phyloP scores from a whole-genome alignment of 2,797 vertebrate genomes.

The Knipowitschia caucasica region DNA sequence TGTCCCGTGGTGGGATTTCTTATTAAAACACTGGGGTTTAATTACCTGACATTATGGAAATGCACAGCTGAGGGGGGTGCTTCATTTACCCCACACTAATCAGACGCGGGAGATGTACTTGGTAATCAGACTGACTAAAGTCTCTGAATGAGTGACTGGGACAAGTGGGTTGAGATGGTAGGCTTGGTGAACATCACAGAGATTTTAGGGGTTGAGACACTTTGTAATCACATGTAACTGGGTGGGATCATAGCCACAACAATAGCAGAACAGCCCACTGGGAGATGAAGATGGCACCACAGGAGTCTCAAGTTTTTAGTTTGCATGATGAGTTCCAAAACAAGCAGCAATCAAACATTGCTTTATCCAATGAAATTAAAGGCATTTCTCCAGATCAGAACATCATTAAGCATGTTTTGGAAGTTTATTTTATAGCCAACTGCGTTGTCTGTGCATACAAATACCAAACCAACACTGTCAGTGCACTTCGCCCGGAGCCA shows the following conservation, averaged over 20 bases:
- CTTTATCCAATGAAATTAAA: slow-evolving; percentile 59
- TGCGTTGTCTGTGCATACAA: slow-evolving; percentile 33
- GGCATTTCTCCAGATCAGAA: slow-evolving; percentile 47
- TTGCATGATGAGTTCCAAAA: slow-evolving; percentile 53
- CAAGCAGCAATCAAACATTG: slow-evolving; percentile 31
- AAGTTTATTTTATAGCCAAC: slow-evolving; percentile 46
- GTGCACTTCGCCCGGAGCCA: slow-evolving; percentile 41
- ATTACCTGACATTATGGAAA: slow-evolving; percentile 78
- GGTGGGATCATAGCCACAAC: slow-evolving; percentile 39
- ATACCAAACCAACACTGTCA: slow-evolving; percentile 48
- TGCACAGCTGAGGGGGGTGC: slow-evolving; percentile 68
- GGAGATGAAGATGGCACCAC: slow-evolving; percentile 32
- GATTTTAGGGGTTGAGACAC: slow-evolving; percentile 32
- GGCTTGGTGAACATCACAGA: slow-evolving; percentile 20
- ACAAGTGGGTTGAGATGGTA: slow-evolving; percentile 17
- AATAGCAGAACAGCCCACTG: slow-evolving; percentile 23
- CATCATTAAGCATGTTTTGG: slow-evolving; percentile 51
- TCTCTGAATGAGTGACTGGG: slow-evolving; percentile 24
- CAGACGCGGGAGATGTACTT: slow-evolving; percentile 62
- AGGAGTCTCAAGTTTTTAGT: slow-evolving; percentile 46
- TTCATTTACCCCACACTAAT: slow-evolving; percentile 75
- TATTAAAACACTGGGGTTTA: slow-evolving; percentile 73
- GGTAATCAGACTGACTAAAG: slow-evolving; percentile 72
- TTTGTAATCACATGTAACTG: slow-evolving; percentile 49
- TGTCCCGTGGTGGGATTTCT: slow-evolving; percentile 58